phyloP scores from a whole-genome alignment of 2,888 invertebrate genomes.

The Anagyrus pseudococci region DNA sequence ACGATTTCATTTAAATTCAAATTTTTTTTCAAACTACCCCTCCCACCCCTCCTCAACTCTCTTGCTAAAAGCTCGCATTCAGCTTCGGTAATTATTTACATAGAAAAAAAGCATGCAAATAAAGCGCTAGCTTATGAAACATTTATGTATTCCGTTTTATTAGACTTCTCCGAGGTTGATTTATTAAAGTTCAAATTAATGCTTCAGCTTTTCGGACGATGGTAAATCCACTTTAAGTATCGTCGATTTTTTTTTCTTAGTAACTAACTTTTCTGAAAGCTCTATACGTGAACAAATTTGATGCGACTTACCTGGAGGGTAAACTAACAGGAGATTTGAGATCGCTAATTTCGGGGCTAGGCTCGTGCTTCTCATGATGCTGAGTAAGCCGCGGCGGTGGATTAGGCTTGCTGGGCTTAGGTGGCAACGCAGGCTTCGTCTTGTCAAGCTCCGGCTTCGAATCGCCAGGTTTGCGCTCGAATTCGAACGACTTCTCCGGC shows the following conservation, averaged over 20 bases:
- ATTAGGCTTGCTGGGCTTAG: slow-evolving; percentile 72
- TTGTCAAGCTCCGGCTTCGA: slow-evolving; percentile 45
- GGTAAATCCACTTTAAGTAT: too few species aligned
- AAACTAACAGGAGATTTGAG: slow-evolving; percentile 43
- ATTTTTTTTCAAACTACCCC: too few species aligned
- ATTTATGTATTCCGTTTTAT: too few species aligned
- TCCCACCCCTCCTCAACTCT: background rate
- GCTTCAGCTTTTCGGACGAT: too few species aligned
- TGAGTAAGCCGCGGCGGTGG: slow-evolving; percentile 58
- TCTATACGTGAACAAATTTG: too few species aligned
- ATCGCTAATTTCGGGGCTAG: slow-evolving; percentile 42
- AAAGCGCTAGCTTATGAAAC: too few species aligned
- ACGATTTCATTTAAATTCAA: slow-evolving; percentile 6
- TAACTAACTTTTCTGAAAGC: too few species aligned
- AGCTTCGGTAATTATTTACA: background rate
- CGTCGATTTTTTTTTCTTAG: too few species aligned
- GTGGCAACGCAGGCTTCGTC: slow-evolving; percentile 80
- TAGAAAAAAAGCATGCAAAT: background rate
- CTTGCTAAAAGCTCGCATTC: background rate
- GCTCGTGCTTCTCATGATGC: slow-evolving; percentile 53
- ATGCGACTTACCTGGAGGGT: slow-evolving; percentile 47
- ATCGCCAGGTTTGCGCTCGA: slow-evolving; percentile 51
- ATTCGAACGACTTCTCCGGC: slow-evolving; percentile 53
- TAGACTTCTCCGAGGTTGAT: too few species aligned
- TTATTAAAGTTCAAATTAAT: too few species aligned